Base-by-base conservation (phyloP, 2,113 vertebrate species). In the Ailuropoda melanoleuca region DNA sequence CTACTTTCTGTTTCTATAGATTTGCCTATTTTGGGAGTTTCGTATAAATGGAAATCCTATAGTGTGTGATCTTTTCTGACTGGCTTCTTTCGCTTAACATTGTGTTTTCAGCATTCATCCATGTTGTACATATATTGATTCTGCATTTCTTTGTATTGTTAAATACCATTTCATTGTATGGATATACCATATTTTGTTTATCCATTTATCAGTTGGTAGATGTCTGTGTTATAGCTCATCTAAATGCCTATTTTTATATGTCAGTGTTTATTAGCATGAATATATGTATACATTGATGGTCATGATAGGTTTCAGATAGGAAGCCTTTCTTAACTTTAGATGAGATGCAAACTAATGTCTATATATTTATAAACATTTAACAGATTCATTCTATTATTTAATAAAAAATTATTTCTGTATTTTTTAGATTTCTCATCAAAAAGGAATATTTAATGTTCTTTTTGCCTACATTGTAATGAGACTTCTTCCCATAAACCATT, bases 281-380 rank as follows among this genome's bases (percentile, higher is more conserved):
- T 77, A 66, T 48, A 37, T 58, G 29, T 39, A 68, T 55, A 74
- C 58, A 37, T 58, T 91, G 81, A 24, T 50, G 5, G 26, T 91
- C 64, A 21, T 18, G 31, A 46, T 26, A 74, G 8, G 2, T 87
- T 91, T 94, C 70, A 60, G 62, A 75, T 64, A 66, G 24, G 50
- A 89, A 84, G 34, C 12, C 18, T 84, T 75, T 93, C 68, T 90
- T 72, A 80, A 72, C 53, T 62, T 81, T 87, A 80, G 66, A 23
- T 90, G 26, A 56, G 64, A 74, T 55, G 31, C 15, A 96, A 60
- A 31, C 26, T 89, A 56, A 75, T 64, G 43, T 62, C 23, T 43
- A 48, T 74, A 43, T 93, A 68, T 93, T 93, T 77, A 84, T 86
- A 70, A 90, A 29, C 62, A 72, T 75, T 82, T 56, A 37, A 90